phyloP scores from a whole-genome alignment of 2,113 vertebrate genomes.

The Zosterops hypoxanthus region DNA sequence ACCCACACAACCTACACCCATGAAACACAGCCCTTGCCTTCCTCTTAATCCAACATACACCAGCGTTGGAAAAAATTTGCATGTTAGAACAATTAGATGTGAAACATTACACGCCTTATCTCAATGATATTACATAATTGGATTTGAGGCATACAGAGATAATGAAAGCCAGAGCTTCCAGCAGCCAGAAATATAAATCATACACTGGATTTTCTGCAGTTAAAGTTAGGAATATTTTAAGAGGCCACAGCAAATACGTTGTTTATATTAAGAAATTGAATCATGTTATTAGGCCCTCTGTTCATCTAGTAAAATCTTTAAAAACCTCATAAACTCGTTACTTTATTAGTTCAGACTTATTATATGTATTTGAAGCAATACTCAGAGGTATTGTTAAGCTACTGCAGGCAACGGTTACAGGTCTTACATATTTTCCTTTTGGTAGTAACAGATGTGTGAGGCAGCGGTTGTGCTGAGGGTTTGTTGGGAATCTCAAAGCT shows the following conservation, averaged over 20 bases:
- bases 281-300: slow-evolving; percentile 58
- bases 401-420: slow-evolving; percentile 63
- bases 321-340: slow-evolving; percentile 76
- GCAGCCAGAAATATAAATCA: slow-evolving; percentile 38
- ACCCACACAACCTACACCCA: not conserved
- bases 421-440: slow-evolving; percentile 39
- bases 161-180: slow-evolving; percentile 47
- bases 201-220: not conserved
- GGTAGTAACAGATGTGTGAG: slow-evolving; percentile 17
- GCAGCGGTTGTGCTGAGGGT: not conserved
- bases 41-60: not conserved
- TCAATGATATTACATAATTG: slow-evolving; percentile 39
- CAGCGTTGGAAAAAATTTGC: not conserved
- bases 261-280: slow-evolving; percentile 69
- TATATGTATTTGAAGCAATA: slow-evolving; percentile 72
- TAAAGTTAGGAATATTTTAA: slow-evolving; percentile 43
- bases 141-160: not conserved
- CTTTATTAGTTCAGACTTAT: slow-evolving; percentile 78
- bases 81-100: slow-evolving; percentile 53
- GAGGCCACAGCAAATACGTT: slow-evolving; percentile 37
- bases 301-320: slow-evolving; percentile 81
- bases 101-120: slow-evolving; percentile 51
- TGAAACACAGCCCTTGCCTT: not conserved
- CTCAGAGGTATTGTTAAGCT: slow-evolving; percentile 78
- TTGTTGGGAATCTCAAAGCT: not conserved